Evolutionary conservation across 2,888 invertebrate genomes (phyloP).

Genomic region (Rutpela maculata): DNA sequence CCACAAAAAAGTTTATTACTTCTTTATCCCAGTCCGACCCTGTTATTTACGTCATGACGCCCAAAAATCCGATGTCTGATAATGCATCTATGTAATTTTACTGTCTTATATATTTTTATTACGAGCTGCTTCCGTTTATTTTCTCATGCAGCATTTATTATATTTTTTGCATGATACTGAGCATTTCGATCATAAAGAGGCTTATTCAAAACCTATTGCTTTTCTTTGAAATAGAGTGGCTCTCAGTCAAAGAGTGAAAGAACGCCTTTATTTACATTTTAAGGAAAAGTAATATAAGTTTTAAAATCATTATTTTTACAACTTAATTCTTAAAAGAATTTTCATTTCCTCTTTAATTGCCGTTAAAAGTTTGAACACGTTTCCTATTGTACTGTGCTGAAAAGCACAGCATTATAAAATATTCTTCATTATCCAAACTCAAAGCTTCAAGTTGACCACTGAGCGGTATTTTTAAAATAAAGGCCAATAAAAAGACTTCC

Average conservation of each 20-base stretch:
- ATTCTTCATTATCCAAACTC: constrained; percentile 59
- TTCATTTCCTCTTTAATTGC: constrained; percentile 63
- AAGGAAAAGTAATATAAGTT: constrained; percentile 47
- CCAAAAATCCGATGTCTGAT: too few species aligned
- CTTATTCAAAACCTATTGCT: neutral
- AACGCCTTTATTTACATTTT: constrained; percentile 19
- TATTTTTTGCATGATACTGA: constrained; percentile 3
- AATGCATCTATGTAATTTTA: too few species aligned
- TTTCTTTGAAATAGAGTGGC: constrained; percentile 11
- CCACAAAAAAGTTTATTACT: too few species aligned
- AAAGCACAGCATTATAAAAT: constrained; percentile 62
- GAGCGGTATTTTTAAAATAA: constrained; percentile 61
- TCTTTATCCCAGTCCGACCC: too few species aligned
- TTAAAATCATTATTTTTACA: constrained; percentile 55
- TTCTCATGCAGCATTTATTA: neutral
- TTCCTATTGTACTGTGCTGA: constrained; percentile 60
- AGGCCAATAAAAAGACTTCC: constrained; percentile 63
- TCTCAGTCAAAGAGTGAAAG: constrained; percentile 12
- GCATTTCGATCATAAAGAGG: neutral
- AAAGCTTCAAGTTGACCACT: constrained; percentile 63
- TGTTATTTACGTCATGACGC: too few species aligned
- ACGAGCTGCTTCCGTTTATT: neutral
- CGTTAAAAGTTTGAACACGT: constrained; percentile 63
- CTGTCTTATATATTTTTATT: neutral
- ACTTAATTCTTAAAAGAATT: constrained; percentile 59